Base-by-base conservation (phyloP, 2,113 vertebrate genomes). In the Muscicapa adusta region DNA sequence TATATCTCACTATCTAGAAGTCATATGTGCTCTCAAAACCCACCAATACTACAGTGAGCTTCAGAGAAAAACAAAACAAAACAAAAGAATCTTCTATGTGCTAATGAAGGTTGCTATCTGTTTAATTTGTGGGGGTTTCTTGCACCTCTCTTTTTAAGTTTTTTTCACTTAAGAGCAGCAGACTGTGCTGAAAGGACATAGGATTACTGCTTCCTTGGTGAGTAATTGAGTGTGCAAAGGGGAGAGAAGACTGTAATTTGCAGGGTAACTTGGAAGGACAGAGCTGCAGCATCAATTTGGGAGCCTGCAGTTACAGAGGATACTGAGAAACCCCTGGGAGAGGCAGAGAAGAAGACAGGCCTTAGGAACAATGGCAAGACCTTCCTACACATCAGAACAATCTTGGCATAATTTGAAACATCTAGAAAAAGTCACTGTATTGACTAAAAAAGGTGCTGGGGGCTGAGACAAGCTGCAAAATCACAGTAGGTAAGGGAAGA, bases 31-130 rank as follows among this genome's bases (percentile, higher is more conserved):
- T 47, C 53, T 85, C 34, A 47, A 70, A 67, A 56, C 66, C 20
- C 34, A 67, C 8, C 17, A 58, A 50, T 23, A 5, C 8, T 47
- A 42, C 36, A 34, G 8, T 15, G 31, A 40, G 22, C 53, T 50
- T 67, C 5, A 0, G 25, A 58, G 57, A 48, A 74, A 74, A 93
- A 54, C 5, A 10, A 40, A 40, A 40, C 13, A 43, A 74, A 74
- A 85, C n/a, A 16, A 1, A 72, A 31, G 24, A 62, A n/a, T 54
- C 28, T 58, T 14, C 34, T 36, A 36, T 0, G 0, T 5, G 5
- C 29, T 71, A 13, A 24, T 24, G 10, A 14, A 78, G 53, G 33
- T 10, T 67, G 1, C 20, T 47, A 23, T 8, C 22, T 40, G 20
- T 70, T 66, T 57, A 48, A 57, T 61, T 75, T 67, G 4, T 22